phyloP scores from a whole-genome alignment of 2,797 vertebrate species.

The Pampus argenteus region DNA sequence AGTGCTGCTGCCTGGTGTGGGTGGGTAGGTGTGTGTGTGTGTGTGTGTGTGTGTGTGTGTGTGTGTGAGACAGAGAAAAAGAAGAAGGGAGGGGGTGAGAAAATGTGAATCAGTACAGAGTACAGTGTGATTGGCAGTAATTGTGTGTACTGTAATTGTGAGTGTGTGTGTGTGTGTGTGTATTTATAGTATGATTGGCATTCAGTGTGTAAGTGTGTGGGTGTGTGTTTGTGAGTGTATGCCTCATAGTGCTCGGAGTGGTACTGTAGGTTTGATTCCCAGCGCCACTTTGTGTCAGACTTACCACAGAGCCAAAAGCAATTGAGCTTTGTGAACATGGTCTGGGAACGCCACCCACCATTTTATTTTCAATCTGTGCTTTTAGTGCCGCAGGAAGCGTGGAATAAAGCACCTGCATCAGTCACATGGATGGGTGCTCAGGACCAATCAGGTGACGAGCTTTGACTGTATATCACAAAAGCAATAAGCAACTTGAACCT shows the following conservation, averaged over 20 bases:
- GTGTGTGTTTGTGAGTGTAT: slow-evolving; percentile 49
- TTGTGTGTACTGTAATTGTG: slow-evolving; percentile 58
- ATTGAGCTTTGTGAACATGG: slow-evolving; percentile 60
- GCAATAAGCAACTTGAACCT: slow-evolving; percentile 33
- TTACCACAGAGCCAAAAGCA: slow-evolving; percentile 69
- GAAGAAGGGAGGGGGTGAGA: neutral
- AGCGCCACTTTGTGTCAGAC: slow-evolving; percentile 76
- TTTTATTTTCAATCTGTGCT: slow-evolving; percentile 68
- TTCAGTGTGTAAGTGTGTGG: slow-evolving; percentile 34
- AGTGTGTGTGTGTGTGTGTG: slow-evolving; percentile 31
- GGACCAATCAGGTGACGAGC: slow-evolving; percentile 62
- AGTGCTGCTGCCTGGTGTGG: slow-evolving; percentile 42
- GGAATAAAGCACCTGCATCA: slow-evolving; percentile 65
- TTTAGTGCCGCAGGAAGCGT: slow-evolving; percentile 67
- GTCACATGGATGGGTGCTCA: slow-evolving; percentile 51
- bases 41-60: slow-evolving; percentile 14
- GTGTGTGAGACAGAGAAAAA: slow-evolving; percentile 29
- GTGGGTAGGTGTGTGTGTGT: slow-evolving; percentile 17
- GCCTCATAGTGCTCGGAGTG: slow-evolving; percentile 53
- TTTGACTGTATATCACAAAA: slow-evolving; percentile 39
- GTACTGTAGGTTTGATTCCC: slow-evolving; percentile 68
- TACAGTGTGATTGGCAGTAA: slow-evolving; percentile 66
- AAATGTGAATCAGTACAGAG: slow-evolving; percentile 34
- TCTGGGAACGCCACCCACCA: slow-evolving; percentile 65
- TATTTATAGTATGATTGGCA: slow-evolving; percentile 48